Conservation (phyloP, 2,888 invertebrate genomes). For the Ceriagrion tenellum region DNA sequence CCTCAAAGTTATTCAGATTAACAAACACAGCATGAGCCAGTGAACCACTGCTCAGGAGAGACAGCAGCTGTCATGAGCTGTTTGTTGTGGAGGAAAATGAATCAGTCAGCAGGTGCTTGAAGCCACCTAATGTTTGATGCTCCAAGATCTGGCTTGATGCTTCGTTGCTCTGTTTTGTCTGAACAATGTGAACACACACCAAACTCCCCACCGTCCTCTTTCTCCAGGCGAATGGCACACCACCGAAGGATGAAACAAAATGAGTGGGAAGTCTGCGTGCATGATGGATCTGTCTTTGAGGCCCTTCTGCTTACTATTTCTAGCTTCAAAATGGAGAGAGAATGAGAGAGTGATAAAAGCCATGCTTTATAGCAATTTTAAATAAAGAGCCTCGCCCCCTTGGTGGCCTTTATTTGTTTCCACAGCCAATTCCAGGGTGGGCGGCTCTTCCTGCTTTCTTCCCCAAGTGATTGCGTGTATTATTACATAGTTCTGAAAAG, state of each 20-base stretch:
- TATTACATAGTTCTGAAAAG: background rate
- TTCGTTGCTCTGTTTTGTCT: background rate
- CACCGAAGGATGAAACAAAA: background rate
- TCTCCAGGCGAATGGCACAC: background rate
- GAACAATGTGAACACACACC: background rate
- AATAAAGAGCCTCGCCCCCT: background rate
- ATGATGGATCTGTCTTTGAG: background rate
- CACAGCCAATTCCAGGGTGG: background rate
- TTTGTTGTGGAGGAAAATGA: background rate
- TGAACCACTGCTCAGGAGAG: background rate
- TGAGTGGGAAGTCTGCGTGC: background rate
- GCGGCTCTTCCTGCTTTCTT: background rate
- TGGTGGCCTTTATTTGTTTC: background rate
- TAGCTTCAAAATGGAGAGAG: background rate
- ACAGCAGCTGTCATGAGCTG: background rate
- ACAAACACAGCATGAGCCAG: background rate
- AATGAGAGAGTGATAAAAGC: slow-evolving; percentile 23
- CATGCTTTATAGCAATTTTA: slow-evolving; percentile 12
- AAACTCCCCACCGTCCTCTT: background rate
- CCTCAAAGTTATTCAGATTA: background rate
- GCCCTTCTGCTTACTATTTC: background rate
- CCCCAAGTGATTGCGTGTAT: slow-evolving; percentile 22
- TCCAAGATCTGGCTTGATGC: background rate
- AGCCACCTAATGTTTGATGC: background rate
- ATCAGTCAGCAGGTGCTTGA: background rate